Evolutionary conservation across 2,888 invertebrate genomes (phyloP).

Genomic region (Invenusta paracnida): DNA sequence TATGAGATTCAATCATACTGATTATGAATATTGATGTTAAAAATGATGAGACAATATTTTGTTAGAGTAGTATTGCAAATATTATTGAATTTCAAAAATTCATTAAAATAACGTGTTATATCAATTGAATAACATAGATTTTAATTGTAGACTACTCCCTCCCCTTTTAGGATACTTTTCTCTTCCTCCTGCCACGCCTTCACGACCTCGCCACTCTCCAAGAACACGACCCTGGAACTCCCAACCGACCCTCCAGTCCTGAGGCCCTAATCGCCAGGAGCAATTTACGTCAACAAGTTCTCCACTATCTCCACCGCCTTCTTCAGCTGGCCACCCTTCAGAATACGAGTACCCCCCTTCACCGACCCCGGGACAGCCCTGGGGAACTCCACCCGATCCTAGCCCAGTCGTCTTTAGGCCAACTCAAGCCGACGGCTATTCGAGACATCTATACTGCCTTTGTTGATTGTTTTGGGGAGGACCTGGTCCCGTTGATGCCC

Average conservation of each 20-base stretch:
- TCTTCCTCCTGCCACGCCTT: background rate
- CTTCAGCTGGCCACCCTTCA: background rate
- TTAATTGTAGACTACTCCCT: background rate
- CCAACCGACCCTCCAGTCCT: background rate
- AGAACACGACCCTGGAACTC: background rate
- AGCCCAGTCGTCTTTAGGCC: background rate
- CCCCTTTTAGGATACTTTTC: background rate
- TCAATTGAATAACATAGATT: background rate
- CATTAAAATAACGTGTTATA: background rate
- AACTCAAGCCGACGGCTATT: background rate
- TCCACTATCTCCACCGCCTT: background rate
- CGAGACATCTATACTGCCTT: background rate
- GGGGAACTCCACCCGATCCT: background rate
- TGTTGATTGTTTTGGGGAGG: background rate
- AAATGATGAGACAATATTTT: too few relatives aligned
- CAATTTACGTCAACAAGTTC: background rate
- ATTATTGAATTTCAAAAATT: too few relatives aligned
- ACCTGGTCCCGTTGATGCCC: background rate
- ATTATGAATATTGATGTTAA: too few relatives aligned
- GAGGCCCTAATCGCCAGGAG: background rate
- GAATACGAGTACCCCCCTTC: background rate
- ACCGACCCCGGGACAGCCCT: background rate
- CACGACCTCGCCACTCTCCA: background rate
- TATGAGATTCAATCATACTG: too few relatives aligned
- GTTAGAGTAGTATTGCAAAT: too few relatives aligned